phyloP scores from a whole-genome alignment of 2,113 vertebrate species.

The Peromyscus polionotus region DNA sequence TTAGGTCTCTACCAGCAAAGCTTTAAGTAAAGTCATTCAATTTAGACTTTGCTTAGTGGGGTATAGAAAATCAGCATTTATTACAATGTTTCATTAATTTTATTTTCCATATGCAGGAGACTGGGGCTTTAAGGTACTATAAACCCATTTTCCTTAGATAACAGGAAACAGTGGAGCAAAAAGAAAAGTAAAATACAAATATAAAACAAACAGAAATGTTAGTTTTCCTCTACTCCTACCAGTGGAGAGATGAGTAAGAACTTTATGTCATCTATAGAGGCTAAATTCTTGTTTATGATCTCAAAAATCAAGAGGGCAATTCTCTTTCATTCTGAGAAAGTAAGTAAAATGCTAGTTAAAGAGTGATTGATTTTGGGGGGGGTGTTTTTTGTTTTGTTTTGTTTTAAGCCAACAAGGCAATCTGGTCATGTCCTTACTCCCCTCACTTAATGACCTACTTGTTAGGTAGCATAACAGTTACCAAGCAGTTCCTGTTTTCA shows the following conservation, averaged over 20 bases:
- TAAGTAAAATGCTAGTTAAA: slow-evolving; percentile 49
- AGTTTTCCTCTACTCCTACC: not conserved
- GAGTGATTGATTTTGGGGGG: slow-evolving; percentile 6
- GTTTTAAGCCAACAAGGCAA: slow-evolving; percentile 80
- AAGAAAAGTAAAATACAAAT: not conserved
- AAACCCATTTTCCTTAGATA: slow-evolving; percentile 84
- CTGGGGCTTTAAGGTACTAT: slow-evolving; percentile 83
- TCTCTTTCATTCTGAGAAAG: slow-evolving; percentile 59
- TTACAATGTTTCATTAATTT: slow-evolving; percentile 88
- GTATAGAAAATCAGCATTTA: slow-evolving; percentile 87
- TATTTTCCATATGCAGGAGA: slow-evolving; percentile 86
- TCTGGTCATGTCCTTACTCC: slow-evolving; percentile 83
- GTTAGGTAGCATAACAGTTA: slow-evolving; percentile 86
- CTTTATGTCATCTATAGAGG: slow-evolving; percentile 49
- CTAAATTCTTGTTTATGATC: slow-evolving; percentile 74
- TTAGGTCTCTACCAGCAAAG: slow-evolving; percentile 85
- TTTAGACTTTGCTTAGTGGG: slow-evolving; percentile 84
- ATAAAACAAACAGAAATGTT: slow-evolving; percentile 10
- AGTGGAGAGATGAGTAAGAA: not conserved
- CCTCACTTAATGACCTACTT: slow-evolving; percentile 86
- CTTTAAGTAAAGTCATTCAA: slow-evolving; percentile 88
- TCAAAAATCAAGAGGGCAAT: slow-evolving; percentile 66
- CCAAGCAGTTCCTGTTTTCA: slow-evolving; percentile 86
- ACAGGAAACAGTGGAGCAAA: slow-evolving; percentile 75
- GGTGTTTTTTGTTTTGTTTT: not conserved